Evolutionary conservation across 2,888 invertebrate genomes (phyloP).

Genomic region (Oligia fasciuncula): DNA sequence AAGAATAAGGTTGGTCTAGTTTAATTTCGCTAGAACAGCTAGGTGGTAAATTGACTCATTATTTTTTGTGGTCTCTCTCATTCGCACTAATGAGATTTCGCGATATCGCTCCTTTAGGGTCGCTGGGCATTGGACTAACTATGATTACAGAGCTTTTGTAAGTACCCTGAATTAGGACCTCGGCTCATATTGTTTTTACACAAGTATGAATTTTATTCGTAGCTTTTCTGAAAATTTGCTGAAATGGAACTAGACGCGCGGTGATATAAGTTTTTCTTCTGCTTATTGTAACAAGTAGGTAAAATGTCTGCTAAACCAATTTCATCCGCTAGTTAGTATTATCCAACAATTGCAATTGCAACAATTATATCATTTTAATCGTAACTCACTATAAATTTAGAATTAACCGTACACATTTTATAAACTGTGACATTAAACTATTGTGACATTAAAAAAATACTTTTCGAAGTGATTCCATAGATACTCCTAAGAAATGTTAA

Average conservation of each 20-base stretch:
- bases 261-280: not conserved
- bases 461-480: too few species aligned
- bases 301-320: not conserved
- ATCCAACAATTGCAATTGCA: not conserved
- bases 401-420: too few species aligned
- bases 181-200: conserved; percentile 24
- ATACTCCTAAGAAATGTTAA: too few species aligned
- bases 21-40: conserved; percentile 10
- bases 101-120: conserved; percentile 69
- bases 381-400: too few species aligned
- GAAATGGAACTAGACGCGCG: conserved; percentile 5
- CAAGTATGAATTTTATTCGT: conserved; percentile 10
- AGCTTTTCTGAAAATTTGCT: not conserved
- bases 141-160: conserved; percentile 45
- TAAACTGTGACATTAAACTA: too few species aligned
- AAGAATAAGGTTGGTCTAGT: conserved; percentile 37
- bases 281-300: not conserved
- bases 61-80: conserved; percentile 81
- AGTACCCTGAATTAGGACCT: conserved; percentile 14
- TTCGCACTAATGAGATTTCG: conserved; percentile 81
- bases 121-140: conserved; percentile 24
- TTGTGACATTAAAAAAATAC: too few species aligned
- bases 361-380: too few species aligned
- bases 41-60: conserved; percentile 74
- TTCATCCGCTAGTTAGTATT: not conserved